Percentiles rank a stretch among this genome's conserved stretches.
Conservation (phyloP, 2,113 vertebrate genomes). For the Galemys pyrenaicus region DNA sequence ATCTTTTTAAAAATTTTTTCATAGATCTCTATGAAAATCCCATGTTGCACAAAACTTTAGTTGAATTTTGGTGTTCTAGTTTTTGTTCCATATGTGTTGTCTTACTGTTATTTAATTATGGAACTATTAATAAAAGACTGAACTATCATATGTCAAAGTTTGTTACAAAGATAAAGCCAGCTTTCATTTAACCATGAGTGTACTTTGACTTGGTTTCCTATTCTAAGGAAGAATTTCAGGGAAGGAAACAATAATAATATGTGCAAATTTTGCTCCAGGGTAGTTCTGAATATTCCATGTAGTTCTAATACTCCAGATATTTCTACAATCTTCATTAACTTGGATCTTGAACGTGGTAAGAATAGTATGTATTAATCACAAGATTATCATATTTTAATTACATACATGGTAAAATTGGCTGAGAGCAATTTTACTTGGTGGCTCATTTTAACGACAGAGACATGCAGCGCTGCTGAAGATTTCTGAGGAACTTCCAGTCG, state of each 20-base stretch:
- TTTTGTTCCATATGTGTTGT: neutral
- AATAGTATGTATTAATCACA: neutral
- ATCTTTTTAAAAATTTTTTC: neutral
- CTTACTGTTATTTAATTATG: neutral
- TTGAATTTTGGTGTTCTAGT: neutral
- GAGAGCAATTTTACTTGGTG: slow-evolving; percentile 30
- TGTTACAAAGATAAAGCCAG: neutral
- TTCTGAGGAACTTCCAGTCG: slow-evolving; percentile 39
- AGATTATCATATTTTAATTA: neutral
- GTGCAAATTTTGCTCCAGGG: neutral
- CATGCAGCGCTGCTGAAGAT: neutral
- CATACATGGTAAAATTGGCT: neutral
- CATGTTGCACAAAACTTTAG: neutral
- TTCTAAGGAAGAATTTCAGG: neutral
- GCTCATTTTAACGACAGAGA: neutral
- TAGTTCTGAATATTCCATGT: neutral
- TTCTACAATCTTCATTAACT: neutral
- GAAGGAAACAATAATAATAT: neutral
- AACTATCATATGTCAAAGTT: neutral
- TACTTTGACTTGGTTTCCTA: slow-evolving; percentile 3
- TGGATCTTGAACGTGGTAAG: neutral
- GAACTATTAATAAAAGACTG: neutral
- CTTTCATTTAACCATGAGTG: slow-evolving; percentile 20
- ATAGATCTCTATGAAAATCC: slow-evolving; percentile 12
- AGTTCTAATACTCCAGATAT: neutral